These are phyloP conservation scores for Mizuhopecten yessoensis DNA, from an alignment of 1,140 invertebrate species.

Conservation along the genomic window DNA sequence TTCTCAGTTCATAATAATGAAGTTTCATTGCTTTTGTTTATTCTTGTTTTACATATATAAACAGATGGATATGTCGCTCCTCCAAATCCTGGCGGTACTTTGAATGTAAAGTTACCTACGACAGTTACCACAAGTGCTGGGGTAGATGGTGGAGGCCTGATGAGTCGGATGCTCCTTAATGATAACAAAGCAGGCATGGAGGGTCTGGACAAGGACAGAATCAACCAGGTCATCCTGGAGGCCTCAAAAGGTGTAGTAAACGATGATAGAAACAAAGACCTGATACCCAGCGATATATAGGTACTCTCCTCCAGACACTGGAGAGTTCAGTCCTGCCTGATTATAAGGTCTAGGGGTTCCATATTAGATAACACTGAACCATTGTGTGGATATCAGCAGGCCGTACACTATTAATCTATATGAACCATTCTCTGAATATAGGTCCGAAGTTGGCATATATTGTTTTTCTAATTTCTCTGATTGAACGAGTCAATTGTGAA, in stretches of 20 bases:
- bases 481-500: no score
- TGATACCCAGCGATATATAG: neutral
- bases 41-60: neutral
- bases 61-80: neutral
- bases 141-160: constrained; percentile 48
- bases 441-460: no score
- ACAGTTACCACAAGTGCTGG: no score
- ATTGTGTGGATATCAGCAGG: no score
- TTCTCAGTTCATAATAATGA: no score
- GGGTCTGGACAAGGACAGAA: constrained; percentile 85
- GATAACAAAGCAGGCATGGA: constrained; percentile 86
- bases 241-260: constrained; percentile 84
- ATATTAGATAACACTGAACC: no score
- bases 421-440: no score
- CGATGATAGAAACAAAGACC: no score
- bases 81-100: neutral
- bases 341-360: neutral
- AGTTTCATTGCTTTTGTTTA: no score
- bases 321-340: neutral
- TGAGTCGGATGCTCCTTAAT: constrained; percentile 80
- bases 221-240: constrained; percentile 86
- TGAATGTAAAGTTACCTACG: neutral
- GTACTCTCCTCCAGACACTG: neutral
- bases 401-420: no score
- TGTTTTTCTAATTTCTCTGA: no score